phyloP scores from a whole-genome alignment of 2,113 vertebrate species.

The Petrocephalus microphthalmus region DNA sequence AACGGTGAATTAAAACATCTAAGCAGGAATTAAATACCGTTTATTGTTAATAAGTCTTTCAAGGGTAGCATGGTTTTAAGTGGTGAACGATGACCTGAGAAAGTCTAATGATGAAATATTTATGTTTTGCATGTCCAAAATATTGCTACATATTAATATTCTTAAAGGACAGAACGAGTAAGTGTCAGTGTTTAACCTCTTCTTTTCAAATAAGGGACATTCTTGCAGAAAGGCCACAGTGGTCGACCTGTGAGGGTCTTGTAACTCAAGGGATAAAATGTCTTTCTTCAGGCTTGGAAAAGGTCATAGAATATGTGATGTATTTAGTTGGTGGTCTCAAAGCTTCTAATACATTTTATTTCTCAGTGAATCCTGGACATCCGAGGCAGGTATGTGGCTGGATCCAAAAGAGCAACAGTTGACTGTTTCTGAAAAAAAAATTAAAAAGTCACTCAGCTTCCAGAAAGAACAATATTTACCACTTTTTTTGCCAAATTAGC shows the following conservation, averaged over 20 bases:
- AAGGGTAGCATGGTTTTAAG: neutral
- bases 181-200: neutral
- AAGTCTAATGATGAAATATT: neutral
- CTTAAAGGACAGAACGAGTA: neutral
- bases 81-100: neutral
- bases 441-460: neutral
- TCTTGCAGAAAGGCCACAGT: neutral
- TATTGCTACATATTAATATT: neutral
- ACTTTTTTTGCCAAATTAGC: neutral
- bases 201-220: neutral
- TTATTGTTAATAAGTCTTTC: neutral
- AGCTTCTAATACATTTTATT: neutral
- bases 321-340: neutral
- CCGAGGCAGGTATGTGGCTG: neutral
- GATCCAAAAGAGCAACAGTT: neutral
- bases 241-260: neutral
- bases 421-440: slow-evolving; percentile 24
- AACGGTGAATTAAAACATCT: neutral
- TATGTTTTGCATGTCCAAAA: neutral
- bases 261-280: neutral
- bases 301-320: neutral
- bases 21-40: neutral
- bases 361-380: neutral
- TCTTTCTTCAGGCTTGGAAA: neutral
- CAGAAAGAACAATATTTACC: neutral